Conservation (phyloP, 1,140 invertebrate genomes). For the Arion vulgaris region DNA sequence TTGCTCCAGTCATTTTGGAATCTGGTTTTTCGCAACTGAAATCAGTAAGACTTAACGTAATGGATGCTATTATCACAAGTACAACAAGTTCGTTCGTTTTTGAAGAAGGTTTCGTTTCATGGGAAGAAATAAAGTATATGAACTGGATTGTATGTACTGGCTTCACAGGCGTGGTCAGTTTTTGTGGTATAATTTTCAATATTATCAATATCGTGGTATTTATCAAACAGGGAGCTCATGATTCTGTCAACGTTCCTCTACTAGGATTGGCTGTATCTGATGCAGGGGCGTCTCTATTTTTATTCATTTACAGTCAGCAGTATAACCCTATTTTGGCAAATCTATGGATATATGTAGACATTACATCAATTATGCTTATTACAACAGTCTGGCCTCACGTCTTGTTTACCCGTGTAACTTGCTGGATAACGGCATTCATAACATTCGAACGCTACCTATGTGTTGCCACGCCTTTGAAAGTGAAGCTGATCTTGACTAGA, state of each 20-base stretch:
- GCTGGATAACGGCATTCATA: constrained; percentile 22
- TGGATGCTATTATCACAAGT: too few species aligned
- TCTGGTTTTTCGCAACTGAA: too few species aligned
- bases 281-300: not conserved
- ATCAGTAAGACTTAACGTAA: too few species aligned
- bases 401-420: not conserved
- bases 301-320: not conserved
- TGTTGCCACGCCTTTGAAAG: constrained; percentile 14
- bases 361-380: not conserved
- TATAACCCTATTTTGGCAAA: not conserved
- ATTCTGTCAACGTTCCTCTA: not conserved
- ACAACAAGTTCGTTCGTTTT: not conserved
- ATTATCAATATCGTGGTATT: not conserved
- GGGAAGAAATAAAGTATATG: not conserved
- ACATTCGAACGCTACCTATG: constrained; percentile 27
- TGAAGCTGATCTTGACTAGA: not conserved
- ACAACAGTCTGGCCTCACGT: constrained; percentile 7
- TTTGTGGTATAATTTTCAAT: not conserved
- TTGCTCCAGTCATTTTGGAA: too few species aligned
- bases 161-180: not conserved
- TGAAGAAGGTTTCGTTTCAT: not conserved
- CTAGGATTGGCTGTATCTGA: not conserved
- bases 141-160: not conserved
- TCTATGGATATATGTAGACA: not conserved
- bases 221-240: not conserved